Conservation (phyloP, 2,113 vertebrate genomes). For the Thomomys bottae region DNA sequence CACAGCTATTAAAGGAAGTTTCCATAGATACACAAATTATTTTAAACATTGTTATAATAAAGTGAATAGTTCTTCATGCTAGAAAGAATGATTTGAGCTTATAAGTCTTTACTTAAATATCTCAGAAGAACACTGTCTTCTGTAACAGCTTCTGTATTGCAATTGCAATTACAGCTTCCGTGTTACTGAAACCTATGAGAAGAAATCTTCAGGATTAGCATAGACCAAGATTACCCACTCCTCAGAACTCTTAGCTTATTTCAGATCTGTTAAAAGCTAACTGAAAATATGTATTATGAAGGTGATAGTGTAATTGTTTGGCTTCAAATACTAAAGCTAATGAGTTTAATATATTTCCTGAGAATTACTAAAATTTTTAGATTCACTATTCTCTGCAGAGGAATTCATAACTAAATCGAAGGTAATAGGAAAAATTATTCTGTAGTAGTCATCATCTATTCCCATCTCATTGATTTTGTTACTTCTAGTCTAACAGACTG, state of each 20-base stretch:
- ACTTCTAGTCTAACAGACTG: constrained; percentile 27
- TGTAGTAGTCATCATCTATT: constrained; percentile 35
- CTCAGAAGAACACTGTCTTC: background rate
- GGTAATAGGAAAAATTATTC: constrained; percentile 14
- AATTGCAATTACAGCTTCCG: background rate
- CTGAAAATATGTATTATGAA: background rate
- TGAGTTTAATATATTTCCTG: background rate
- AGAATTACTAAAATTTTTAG: constrained; percentile 56
- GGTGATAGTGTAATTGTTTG: constrained; percentile 22
- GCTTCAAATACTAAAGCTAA: constrained; percentile 27
- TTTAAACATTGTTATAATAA: constrained; percentile 39
- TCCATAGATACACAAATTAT: background rate
- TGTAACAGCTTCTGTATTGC: rapidly evolving
- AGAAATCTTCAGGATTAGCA: background rate
- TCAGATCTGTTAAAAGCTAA: background rate
- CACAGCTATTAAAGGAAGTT: constrained; percentile 6
- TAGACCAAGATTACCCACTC: background rate
- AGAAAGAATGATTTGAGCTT: background rate
- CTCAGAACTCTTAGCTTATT: background rate
- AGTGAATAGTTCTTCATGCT: background rate
- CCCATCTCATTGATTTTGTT: constrained; percentile 47
- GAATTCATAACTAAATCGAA: constrained; percentile 40
- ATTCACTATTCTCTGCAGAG: background rate
- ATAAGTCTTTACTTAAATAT: background rate
- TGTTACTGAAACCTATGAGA: background rate